These are phyloP conservation scores for Martes martes DNA, from an alignment of 2,113 vertebrate genomes.

Conservation along the genomic window DNA sequence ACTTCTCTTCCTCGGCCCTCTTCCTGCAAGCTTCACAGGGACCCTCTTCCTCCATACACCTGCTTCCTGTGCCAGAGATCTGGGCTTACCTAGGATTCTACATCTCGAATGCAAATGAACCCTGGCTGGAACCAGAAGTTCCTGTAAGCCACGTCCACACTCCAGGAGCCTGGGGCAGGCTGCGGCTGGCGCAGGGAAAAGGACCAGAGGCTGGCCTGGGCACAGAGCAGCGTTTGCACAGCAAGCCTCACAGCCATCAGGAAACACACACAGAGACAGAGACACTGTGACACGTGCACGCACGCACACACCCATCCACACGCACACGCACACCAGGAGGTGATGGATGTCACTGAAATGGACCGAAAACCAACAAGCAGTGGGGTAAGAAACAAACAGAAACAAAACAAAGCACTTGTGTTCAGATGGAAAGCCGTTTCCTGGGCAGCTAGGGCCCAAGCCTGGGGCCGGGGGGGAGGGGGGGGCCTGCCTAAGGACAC, in stretches of 20 bases:
- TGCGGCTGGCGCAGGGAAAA: not conserved
- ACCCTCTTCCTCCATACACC: not conserved
- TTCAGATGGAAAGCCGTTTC: conserved; percentile 65
- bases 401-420: conserved; percentile 74
- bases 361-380: conserved; percentile 68
- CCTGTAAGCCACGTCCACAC: not conserved
- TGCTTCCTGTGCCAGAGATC: not conserved
- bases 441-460: not conserved
- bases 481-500: not conserved
- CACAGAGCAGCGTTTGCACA: not conserved
- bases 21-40: not conserved
- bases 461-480: not conserved
- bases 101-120: not conserved
- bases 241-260: not conserved
- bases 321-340: not conserved
- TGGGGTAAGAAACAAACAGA: conserved; percentile 73
- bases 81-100: not conserved
- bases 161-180: not conserved
- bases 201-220: not conserved
- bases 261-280: conserved; percentile 31
- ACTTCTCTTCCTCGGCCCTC: not conserved
- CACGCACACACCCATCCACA: not conserved
- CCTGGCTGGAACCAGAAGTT: not conserved
- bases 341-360: conserved; percentile 64
- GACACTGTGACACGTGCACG: fast-evolving